Evolutionary conservation across 2,113 vertebrate species (phyloP), one percentile per base, ranked within the genome.

Genomic region (Nycticebus coucang): DNA sequence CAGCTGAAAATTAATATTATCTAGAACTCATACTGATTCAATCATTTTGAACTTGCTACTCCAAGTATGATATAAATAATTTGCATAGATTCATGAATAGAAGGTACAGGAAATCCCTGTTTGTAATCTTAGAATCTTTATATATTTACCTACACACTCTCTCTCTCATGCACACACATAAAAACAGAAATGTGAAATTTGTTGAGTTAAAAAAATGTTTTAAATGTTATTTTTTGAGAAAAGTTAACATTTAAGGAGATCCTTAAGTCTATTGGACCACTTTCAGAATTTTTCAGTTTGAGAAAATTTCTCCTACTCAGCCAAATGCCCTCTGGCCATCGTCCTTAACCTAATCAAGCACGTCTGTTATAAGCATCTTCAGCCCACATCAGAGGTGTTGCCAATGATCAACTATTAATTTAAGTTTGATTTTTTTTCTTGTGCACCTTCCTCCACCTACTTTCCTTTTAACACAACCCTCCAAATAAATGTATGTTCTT

Each of bases 1-100:
- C 94, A 98, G 86, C 64, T 97, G 78, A 97, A 98, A 98, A 98
- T 97, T 93, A 98, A 95, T 95, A 72, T 14, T 79, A 89, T 97
- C 50, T 92, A 95, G 66, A 98, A 90, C 30, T 96, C 93, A 97
- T 21, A 97, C 53, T 86, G 94, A 69, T 97, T 93, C 95, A 97
- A 98, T 97, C 72, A 94, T 55, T 77, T 88, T 85, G 53, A 96
- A 85, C 50, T 95, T 97, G 4, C 4, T 96, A 64, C 15, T 96
- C 97, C 55, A 96, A 97, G 28, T 78, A 91, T 57, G 82, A 4
- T 94, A 28, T 19, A 79, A 94, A 97, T 88, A 82, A 96, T 91
- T 45, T 94, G 1, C 66, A 50, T 89, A 14, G 1, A n/a, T 97
- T 96, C 18, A 91, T 93, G 19, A 94, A 91, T 81, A 95, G 55